phyloP scores from a whole-genome alignment of 2,113 vertebrate species.

The Platichthys flesus region DNA sequence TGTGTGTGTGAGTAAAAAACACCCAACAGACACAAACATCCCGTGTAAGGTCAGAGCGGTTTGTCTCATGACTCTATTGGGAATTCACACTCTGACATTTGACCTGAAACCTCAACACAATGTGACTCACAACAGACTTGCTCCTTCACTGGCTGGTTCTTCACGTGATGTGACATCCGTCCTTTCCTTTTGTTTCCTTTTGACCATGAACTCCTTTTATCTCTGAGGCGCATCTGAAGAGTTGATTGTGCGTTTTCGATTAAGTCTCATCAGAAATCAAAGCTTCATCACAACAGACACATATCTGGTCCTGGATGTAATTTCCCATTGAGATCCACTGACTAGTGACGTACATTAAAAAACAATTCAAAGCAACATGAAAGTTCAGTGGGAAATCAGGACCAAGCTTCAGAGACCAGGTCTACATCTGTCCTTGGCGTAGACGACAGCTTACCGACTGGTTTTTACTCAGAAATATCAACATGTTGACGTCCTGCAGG shows the following conservation, averaged over 20 bases:
- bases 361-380: too few species aligned
- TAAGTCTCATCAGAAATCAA: not conserved
- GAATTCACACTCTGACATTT: conserved; percentile 45
- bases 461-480: too few species aligned
- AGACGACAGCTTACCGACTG: too few species aligned
- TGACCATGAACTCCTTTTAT: not conserved
- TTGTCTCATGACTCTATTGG: conserved; percentile 57
- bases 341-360: too few species aligned
- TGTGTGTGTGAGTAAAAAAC: conserved; percentile 30
- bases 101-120: conserved; percentile 21
- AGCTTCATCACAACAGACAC: too few species aligned
- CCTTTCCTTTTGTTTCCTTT: not conserved
- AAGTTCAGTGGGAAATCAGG: too few species aligned
- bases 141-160: not conserved
- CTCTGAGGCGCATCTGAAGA: not conserved
- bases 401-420: too few species aligned
- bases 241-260: not conserved
- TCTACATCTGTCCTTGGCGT: too few species aligned
- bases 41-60: conserved; percentile 21
- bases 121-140: conserved; percentile 19
- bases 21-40: conserved; percentile 59
- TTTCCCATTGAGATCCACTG: too few species aligned
- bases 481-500: too few species aligned
- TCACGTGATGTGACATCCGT: conserved; percentile 3
- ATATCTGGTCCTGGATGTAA: too few species aligned